Evolutionary conservation across 2,888 invertebrate genomes (phyloP).

Genomic region (Diaprepes abbreviatus): DNA sequence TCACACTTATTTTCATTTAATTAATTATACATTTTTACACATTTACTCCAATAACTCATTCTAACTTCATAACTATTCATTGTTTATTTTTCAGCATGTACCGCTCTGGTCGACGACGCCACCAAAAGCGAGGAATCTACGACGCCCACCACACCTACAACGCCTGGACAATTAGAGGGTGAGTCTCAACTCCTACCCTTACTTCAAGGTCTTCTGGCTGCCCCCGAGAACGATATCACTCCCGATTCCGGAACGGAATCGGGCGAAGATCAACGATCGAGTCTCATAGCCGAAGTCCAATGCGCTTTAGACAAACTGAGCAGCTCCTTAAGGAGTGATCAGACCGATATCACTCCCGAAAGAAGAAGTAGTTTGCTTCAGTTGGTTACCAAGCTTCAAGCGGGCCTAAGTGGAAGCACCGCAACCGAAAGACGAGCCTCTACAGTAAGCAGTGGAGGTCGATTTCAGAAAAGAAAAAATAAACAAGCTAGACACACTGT

Average conservation of each 20-base stretch:
- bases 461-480: conserved; percentile 71
- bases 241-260: conserved; percentile 79
- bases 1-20: background rate
- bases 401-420: conserved; percentile 60
- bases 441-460: conserved; percentile 60
- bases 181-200: conserved; percentile 81
- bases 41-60: conserved; percentile 12
- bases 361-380: conserved; percentile 83
- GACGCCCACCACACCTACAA: conserved; percentile 50
- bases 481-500: conserved; percentile 84
- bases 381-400: conserved; percentile 80
- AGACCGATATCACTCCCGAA: conserved; percentile 71
- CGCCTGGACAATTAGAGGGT: conserved; percentile 72
- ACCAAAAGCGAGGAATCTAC: conserved; percentile 62
- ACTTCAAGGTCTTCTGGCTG: conserved; percentile 76
- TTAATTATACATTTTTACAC: background rate
- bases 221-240: conserved; percentile 65
- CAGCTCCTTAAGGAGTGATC: conserved; percentile 66
- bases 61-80: background rate
- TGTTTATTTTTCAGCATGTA: conserved; percentile 66
- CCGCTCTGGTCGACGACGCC: conserved; percentile 70
- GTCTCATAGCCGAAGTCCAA: conserved; percentile 71
- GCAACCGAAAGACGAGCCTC: conserved; percentile 44
- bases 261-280: conserved; percentile 77
- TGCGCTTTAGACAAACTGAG: conserved; percentile 64